A percentile compares a stretch with the other conserved stretches of the same genome.
phyloP scores from a whole-genome alignment of 2,888 invertebrate species.

The Isotomurus palustris region DNA sequence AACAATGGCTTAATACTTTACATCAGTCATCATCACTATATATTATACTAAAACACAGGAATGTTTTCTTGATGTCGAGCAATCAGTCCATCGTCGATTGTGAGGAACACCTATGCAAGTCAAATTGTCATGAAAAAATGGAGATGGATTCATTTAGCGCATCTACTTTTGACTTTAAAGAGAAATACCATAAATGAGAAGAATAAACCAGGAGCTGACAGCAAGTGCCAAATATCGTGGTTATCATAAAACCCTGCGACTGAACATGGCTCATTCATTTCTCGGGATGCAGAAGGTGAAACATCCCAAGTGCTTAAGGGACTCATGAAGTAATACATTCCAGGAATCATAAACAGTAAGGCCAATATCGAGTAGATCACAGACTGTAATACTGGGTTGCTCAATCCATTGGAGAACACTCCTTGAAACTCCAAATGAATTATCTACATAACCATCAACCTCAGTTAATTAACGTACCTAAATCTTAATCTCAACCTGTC shows the following conservation, averaged over 20 bases:
- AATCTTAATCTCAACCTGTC: conserved; percentile 45
- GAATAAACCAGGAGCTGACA: conserved; percentile 73
- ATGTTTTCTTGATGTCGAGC: neutral
- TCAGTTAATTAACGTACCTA: too few relatives aligned
- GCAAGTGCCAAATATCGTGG: conserved; percentile 67
- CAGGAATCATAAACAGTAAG: conserved; percentile 61
- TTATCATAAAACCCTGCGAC: conserved; percentile 68
- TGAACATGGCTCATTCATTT: conserved; percentile 65
- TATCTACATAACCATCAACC: conserved; percentile 49
- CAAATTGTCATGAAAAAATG: neutral
- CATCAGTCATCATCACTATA: too few relatives aligned
- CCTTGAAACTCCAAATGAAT: conserved; percentile 70
- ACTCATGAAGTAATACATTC: conserved; percentile 45
- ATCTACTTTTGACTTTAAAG: neutral
- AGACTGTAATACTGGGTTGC: conserved; percentile 56
- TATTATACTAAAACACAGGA: neutral
- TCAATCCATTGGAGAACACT: conserved; percentile 62
- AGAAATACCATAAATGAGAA: conserved; percentile 66
- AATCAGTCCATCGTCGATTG: conserved; percentile 18
- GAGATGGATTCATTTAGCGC: neutral
- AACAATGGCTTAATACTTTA: too few relatives aligned
- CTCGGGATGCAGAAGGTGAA: conserved; percentile 70
- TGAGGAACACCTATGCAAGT: neutral
- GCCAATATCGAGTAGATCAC: conserved; percentile 62
- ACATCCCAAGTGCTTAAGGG: conserved; percentile 50